Conservation (phyloP, 2,113 vertebrate genomes). For the Bucco capensis region DNA sequence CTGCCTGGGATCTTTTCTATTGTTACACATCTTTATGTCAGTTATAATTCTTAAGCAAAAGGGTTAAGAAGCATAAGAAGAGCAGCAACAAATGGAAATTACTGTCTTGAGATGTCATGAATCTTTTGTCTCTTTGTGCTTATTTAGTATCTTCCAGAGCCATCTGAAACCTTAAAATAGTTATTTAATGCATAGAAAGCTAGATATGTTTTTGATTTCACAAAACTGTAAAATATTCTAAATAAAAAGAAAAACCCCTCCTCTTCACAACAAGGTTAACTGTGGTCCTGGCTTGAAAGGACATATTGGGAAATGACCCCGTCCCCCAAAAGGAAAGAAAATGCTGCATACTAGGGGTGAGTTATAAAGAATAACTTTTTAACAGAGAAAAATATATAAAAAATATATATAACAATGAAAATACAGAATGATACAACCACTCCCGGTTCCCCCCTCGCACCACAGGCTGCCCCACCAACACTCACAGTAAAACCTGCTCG, state of each 20-base stretch:
- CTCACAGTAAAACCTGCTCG: too few species aligned
- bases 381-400: too few species aligned
- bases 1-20: background rate
- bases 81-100: background rate
- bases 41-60: background rate
- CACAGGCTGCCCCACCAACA: too few species aligned
- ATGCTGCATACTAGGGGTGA: too few species aligned
- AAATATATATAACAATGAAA: too few species aligned
- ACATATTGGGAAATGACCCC: too few species aligned
- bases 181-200: background rate
- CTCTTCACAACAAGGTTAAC: fast-evolving
- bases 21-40: background rate
- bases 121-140: background rate
- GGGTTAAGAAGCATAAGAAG: background rate
- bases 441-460: too few species aligned
- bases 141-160: background rate
- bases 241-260: background rate
- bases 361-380: too few species aligned
- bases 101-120: background rate
- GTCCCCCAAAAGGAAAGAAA: too few species aligned
- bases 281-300: background rate
- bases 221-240: background rate
- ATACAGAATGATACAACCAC: too few species aligned
- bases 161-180: background rate
- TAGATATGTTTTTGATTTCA: background rate